phyloP scores from a whole-genome alignment of 2,888 invertebrate genomes.

The Ariolimax columbianus region DNA sequence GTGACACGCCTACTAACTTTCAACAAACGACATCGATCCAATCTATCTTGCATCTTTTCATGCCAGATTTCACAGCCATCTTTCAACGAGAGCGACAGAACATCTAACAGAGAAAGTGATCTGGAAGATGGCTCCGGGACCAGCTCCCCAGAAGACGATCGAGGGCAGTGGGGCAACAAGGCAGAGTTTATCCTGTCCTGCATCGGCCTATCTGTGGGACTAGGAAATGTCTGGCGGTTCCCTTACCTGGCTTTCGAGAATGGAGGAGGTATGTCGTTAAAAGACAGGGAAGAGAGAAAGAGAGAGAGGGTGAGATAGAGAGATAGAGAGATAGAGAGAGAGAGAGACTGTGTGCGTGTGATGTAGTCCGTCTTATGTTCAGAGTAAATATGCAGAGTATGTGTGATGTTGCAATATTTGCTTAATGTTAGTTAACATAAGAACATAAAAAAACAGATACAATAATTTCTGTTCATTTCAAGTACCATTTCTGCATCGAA shows the following conservation, averaged over 20 bases:
- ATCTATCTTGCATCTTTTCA: background rate
- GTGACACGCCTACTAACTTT: no score
- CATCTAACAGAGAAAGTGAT: background rate
- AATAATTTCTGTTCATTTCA: no score
- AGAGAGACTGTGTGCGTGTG: no score
- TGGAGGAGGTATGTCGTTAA: constrained; percentile 41
- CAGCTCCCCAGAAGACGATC: background rate
- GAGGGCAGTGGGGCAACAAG: constrained; percentile 52
- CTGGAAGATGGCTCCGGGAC: background rate
- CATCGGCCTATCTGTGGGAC: constrained; percentile 52
- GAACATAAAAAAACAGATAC: no score
- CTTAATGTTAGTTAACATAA: no score
- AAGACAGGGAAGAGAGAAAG: no score
- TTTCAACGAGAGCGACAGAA: background rate
- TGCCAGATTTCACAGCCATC: background rate
- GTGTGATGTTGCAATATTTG: no score
- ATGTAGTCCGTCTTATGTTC: no score
- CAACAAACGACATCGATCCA: background rate
- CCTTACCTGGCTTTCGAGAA: constrained; percentile 52
- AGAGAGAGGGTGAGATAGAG: no score
- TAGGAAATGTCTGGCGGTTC: constrained; percentile 56
- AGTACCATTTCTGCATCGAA: no score
- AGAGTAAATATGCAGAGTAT: no score
- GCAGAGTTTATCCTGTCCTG: constrained; percentile 54
- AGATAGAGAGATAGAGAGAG: no score